Percentiles rank a stretch among this genome's conserved stretches.
phyloP scores from a whole-genome alignment of 2,888 invertebrate species.

The Melanotus villosus region DNA sequence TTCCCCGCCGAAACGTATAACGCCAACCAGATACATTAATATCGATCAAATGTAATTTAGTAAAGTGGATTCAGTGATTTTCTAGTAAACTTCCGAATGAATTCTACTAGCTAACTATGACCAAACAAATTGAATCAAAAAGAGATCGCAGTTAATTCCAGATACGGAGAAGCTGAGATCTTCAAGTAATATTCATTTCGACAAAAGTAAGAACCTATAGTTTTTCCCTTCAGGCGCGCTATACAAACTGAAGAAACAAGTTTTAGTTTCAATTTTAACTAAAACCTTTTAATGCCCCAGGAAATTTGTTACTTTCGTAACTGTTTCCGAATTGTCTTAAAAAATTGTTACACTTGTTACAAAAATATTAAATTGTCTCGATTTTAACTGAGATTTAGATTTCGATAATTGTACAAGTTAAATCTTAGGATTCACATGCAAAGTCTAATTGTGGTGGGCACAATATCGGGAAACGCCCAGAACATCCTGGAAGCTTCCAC shows the following conservation, averaged over 20 bases:
- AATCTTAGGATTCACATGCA: no score
- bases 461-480: no score
- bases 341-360: no score
- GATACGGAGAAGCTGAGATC: not conserved
- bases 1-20: conserved; percentile 27
- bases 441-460: no score
- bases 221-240: no score
- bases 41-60: conserved; percentile 57
- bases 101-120: conserved; percentile 53
- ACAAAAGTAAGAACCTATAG: not conserved
- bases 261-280: not conserved
- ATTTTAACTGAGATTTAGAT: no score
- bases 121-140: conserved; percentile 50
- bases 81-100: conserved; percentile 43
- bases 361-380: no score
- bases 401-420: no score
- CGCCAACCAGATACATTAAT: conserved; percentile 51
- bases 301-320: no score
- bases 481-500: no score
- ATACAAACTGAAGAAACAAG: no score
- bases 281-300: not conserved
- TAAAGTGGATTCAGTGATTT: conserved; percentile 54
- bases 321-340: no score
- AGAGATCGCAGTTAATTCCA: conserved; percentile 9
- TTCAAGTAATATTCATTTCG: not conserved